Base-by-base conservation (phyloP, 2,888 invertebrate species). In the Drosophila seclusa region DNA sequence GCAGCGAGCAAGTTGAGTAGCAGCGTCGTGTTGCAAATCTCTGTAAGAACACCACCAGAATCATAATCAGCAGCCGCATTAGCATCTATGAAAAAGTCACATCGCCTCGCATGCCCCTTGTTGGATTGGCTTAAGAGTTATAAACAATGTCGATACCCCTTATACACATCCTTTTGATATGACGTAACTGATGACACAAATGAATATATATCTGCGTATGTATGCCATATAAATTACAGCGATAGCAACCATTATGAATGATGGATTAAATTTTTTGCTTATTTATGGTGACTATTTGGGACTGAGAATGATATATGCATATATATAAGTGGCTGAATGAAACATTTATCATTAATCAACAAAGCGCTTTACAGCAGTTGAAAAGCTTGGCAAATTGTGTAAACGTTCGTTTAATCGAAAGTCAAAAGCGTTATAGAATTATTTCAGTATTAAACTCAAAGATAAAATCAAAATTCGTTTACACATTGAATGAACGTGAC, bases 1-100 rank as follows among this genome's bases (percentile, higher is more conserved):
- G 95, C 91, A 96, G 94, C 93, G 96, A 96, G 93, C 96, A 96
- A 92, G 96, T 96, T 88, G 96, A 96, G 94, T 96, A 96, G 95
- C 96, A 96, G 87, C 96, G 95, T 91, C 95, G 94, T 87, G 96
- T 96, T 91, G 96, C 95, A 94, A 96, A 96, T 95, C 95, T 95
- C 95, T 96, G 96, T 77, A 87, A 90, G 54, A 76, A 90, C 82
- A 83, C 65, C 78, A 81, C 36, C 69, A 73, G 76, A 76, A 84
- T 76, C 67, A 77, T 71, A 83, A 76, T 79, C 80, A 83, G 76
- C 67, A 60, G 50, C 48, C 58, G 49, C 68, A 78, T 76, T 68
- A 76, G 63, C 75, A 55, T 68, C 72, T 21, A 36, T 49, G 38
- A 52, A 50, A 27, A 42, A 21, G 45, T 34, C 34, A 24, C 11